Conservation (phyloP, 35 echinoderm and acorn worm genomes). For the Apostichopus japonicus region DNA sequence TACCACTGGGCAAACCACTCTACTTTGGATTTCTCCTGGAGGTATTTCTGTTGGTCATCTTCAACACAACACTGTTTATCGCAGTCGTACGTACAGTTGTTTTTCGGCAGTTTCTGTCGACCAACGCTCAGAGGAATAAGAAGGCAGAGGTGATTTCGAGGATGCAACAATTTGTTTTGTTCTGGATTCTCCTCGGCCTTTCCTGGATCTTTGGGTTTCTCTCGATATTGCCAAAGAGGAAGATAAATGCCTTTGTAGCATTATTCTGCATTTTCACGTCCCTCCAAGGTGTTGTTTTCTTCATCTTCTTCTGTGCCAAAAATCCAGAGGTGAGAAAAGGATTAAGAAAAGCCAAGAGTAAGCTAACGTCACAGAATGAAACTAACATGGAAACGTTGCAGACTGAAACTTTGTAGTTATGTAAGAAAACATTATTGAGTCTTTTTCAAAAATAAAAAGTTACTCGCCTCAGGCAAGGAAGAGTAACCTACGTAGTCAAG, state of each 20-base stretch:
- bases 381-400: too few species aligned
- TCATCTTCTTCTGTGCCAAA: conserved; percentile 14
- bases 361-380: too few species aligned
- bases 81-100: background rate
- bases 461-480: too few species aligned
- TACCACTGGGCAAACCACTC: background rate
- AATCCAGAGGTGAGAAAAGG: background rate
- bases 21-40: conserved; percentile 12
- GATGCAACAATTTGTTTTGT: conserved; percentile 22
- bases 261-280: conserved; percentile 18
- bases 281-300: conserved; percentile 26
- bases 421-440: too few species aligned
- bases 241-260: background rate
- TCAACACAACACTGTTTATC: background rate
- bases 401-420: too few species aligned
- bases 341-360: background rate
- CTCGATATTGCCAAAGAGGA: background rate
- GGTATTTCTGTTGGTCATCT: background rate
- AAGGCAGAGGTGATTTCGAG: background rate
- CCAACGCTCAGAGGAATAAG: background rate
- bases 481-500: too few species aligned
- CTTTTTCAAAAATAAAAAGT: too few species aligned
- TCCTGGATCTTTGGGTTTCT: conserved; percentile 30
- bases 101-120: conserved; percentile 15
- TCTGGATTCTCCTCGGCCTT: conserved; percentile 21